Evolutionary conservation across 2,113 vertebrate species (phyloP).

Genomic region (Atrichornis clamosus): DNA sequence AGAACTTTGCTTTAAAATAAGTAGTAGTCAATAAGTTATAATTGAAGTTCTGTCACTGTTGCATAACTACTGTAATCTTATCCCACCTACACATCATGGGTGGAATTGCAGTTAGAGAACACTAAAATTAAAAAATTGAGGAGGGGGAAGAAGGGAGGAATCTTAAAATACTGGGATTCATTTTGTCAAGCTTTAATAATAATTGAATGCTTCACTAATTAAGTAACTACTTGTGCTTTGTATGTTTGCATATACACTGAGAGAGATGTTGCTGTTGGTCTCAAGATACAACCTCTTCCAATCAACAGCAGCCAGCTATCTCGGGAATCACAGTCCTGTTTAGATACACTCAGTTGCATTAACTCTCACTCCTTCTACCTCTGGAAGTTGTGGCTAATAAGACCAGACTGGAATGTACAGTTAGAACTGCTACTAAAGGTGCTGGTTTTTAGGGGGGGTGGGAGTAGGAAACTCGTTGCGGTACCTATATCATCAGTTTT

Average conservation of each 20-base stretch:
- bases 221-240: not conserved
- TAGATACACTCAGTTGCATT: not conserved
- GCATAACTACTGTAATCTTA: conserved; percentile 37
- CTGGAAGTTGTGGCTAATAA: not conserved
- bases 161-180: conserved; percentile 5
- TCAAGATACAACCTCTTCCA: not conserved
- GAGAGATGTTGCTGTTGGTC: not conserved
- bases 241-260: not conserved
- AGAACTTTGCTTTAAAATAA: conserved; percentile 15
- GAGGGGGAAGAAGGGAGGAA: conserved; percentile 31
- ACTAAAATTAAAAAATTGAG: conserved; percentile 52
- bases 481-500: not conserved
- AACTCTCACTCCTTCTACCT: not conserved
- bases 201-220: conserved; percentile 30
- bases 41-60: conserved; percentile 54
- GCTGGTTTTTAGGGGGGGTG: rapidly evolving
- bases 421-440: not conserved
- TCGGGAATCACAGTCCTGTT: not conserved
- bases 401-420: not conserved
- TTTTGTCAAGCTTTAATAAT: conserved; percentile 36
- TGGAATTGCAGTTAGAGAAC: conserved; percentile 42
- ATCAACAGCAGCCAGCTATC: not conserved
- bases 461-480: not conserved
- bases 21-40: conserved; percentile 40
- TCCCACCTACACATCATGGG: conserved; percentile 48